These are phyloP conservation scores for Tangara arthus DNA, from an alignment of 2,797 vertebrate species.

Conservation along the genomic window DNA sequence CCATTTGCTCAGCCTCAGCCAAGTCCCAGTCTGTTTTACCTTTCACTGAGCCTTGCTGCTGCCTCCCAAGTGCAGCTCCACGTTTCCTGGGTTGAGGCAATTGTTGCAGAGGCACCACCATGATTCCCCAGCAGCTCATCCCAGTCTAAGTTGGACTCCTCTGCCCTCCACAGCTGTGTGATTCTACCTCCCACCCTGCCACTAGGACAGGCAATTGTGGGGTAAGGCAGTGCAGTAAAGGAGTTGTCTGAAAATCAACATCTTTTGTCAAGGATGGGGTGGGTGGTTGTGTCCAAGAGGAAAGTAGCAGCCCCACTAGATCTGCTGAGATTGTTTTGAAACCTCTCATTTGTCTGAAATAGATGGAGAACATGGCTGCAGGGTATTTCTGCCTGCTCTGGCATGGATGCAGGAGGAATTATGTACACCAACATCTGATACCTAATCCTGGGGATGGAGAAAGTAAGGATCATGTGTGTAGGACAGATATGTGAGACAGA, in stretches of 20 bases:
- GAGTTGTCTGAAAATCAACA: not conserved
- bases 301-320: not conserved
- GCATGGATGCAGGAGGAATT: not conserved
- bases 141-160: fast-evolving
- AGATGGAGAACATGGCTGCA: not conserved
- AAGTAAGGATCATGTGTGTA: not conserved
- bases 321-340: not conserved
- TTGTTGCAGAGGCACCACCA: not conserved
- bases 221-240: not conserved
- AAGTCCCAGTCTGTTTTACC: not conserved
- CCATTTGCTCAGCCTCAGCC: not conserved
- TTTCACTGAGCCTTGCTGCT: not conserved
- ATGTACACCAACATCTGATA: not conserved
- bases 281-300: not conserved
- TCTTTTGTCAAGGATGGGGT: not conserved
- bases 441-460: not conserved
- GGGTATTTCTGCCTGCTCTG: not conserved
- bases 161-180: not conserved
- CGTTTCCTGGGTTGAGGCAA: not conserved
- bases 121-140: not conserved
- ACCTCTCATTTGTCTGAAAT: not conserved
- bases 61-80: not conserved
- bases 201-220: not conserved
- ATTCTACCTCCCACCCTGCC: not conserved
- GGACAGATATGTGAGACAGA: not conserved